Conservation (phyloP, 2,797 vertebrate species). For the Smutsia temminckii region DNA sequence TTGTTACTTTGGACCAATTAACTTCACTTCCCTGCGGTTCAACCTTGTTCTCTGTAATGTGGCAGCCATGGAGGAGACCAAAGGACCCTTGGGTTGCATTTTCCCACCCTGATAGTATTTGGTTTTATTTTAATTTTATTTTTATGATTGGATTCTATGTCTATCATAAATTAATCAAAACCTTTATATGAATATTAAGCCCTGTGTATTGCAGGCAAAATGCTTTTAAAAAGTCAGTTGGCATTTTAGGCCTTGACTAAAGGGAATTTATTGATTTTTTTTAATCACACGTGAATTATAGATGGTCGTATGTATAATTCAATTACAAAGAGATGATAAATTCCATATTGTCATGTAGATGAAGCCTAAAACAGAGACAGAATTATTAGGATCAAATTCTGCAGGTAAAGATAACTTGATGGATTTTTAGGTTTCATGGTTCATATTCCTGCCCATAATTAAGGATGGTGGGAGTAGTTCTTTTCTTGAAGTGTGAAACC, state of each 20-base stretch:
- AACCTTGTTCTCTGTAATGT: neutral
- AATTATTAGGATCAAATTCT: neutral
- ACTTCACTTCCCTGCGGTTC: neutral
- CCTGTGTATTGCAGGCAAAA: neutral
- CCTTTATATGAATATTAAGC: neutral
- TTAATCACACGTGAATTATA: constrained; percentile 21
- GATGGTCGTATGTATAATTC: neutral
- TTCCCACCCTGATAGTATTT: neutral
- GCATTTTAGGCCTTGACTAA: neutral
- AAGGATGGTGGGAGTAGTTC: neutral
- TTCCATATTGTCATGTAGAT: neutral
- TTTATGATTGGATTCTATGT: neutral
- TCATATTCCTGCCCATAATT: neutral
- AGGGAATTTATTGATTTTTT: neutral
- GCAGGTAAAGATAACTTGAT: neutral
- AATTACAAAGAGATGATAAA: neutral
- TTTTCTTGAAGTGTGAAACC: neutral
- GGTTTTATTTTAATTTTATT: constrained; percentile 17
- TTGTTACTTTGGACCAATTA: neutral
- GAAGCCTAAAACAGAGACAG: neutral
- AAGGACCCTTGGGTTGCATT: neutral
- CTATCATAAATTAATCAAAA: neutral
- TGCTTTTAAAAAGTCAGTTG: neutral
- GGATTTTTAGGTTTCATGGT: neutral
- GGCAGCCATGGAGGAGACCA: neutral